Percentiles rank a stretch among this genome's conserved stretches.
Conservation (phyloP, 2,888 invertebrate genomes). For the Agrochola lychnidis region DNA sequence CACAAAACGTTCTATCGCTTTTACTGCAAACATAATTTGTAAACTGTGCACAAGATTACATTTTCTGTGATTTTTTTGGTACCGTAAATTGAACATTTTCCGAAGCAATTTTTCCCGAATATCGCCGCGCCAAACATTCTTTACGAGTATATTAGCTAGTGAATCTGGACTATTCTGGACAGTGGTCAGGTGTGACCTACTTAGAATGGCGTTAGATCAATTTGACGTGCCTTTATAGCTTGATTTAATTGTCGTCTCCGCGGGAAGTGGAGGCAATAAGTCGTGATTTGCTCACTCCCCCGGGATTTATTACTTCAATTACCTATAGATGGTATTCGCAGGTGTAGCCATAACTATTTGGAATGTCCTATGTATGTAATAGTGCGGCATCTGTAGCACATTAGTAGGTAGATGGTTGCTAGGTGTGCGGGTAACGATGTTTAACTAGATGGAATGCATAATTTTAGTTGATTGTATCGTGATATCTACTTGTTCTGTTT, state of each 20-base stretch:
- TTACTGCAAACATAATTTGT: constrained; percentile 19
- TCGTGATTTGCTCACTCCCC: constrained; percentile 73
- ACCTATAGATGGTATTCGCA: constrained; percentile 66
- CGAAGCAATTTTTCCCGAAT: constrained; percentile 17
- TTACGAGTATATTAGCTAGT: constrained; percentile 37
- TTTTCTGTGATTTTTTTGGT: constrained; percentile 10
- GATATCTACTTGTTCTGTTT: constrained; percentile 54
- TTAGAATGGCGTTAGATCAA: constrained; percentile 56
- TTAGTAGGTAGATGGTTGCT: constrained; percentile 44
- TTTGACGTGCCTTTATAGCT: constrained; percentile 71
- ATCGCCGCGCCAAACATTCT: constrained; percentile 27
- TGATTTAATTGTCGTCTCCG: constrained; percentile 78
- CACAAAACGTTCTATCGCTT: not conserved
- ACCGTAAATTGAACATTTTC: constrained; percentile 31
- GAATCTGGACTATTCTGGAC: constrained; percentile 28
- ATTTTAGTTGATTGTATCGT: constrained; percentile 62
- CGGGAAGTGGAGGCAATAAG: constrained; percentile 75
- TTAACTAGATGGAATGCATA: constrained; percentile 63
- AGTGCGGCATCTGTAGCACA: constrained; percentile 41
- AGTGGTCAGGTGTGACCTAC: constrained; percentile 70
- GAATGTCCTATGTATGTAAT: constrained; percentile 55
- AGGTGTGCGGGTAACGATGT: constrained; percentile 58
- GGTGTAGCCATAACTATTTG: constrained; percentile 61
- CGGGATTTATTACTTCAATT: constrained; percentile 79
- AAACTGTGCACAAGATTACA: not conserved